phyloP scores from a whole-genome alignment of 2,888 invertebrate genomes.

The Aquatica leii region DNA sequence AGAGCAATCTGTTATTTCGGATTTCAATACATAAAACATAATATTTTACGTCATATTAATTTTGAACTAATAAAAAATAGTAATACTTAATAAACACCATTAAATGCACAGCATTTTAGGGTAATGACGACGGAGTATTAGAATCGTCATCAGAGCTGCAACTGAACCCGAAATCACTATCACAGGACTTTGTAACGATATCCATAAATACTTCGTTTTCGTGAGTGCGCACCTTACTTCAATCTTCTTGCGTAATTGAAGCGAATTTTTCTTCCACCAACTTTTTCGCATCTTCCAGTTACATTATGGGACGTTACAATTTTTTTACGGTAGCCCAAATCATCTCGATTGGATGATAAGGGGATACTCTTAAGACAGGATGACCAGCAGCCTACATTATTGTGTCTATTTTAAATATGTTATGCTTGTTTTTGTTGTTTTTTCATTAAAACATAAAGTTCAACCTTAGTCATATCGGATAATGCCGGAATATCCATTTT shows the following conservation, averaged over 20 bases:
- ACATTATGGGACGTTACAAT: background rate
- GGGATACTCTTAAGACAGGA: background rate
- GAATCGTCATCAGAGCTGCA: too few species aligned
- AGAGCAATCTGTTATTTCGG: too few species aligned
- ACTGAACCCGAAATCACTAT: background rate
- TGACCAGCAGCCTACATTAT: background rate
- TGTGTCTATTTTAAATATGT: background rate
- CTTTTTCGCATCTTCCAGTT: background rate
- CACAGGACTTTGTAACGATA: background rate
- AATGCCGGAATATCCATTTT: background rate
- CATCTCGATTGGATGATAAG: conserved; percentile 1
- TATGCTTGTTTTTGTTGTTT: background rate
- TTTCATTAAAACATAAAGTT: background rate
- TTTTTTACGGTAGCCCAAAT: conserved; percentile 4
- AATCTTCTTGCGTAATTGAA: background rate
- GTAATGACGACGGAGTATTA: too few species aligned
- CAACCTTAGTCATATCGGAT: background rate
- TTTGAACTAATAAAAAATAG: too few species aligned
- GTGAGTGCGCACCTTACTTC: background rate
- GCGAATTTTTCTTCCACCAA: background rate
- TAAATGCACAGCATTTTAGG: too few species aligned
- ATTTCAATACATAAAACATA: too few species aligned
- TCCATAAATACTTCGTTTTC: conserved; percentile 2
- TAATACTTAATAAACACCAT: too few species aligned
- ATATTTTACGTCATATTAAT: too few species aligned